Evolutionary conservation across 2,888 invertebrate species (phyloP), one percentile per base, ranked within the genome.

Genomic region (Aromia moschata): DNA sequence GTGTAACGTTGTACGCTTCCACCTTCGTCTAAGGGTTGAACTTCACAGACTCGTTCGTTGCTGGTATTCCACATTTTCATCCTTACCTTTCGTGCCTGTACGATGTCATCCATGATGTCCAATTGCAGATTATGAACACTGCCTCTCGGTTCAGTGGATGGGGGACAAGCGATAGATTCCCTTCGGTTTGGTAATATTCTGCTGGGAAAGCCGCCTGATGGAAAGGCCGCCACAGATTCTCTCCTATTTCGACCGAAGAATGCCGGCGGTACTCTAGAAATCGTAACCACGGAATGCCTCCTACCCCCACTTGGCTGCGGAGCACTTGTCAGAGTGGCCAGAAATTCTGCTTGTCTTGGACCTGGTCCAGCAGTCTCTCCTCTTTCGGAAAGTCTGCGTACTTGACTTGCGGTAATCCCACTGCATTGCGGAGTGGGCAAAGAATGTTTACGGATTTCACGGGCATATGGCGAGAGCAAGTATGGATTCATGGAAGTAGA

Each of bases 101-200:
- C 90, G 62, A 93, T 93, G 74, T 93, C 92, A 72, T 93, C 93
- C 93, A 93, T 93, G 67, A 93, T 93, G 75, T 93, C 93, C 70
- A 93, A 81, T 76, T 92, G 92, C 4, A 93, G 83, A 75, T 93
- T 93, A 78, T 93, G 93, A 37, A 90, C 88, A 79, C 92, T 92
- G 53, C 92, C 85, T 80, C 37, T 88, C 83, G 72, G 90, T 90
- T 46, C 89, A 89, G 37, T 91, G 87, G 44, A 92, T 88, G 46
- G 91, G 89, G 76, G 4, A 83, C 82, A 43, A 84, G 75, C 60
- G 77, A 78, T 36, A 77, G 69, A 52, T 41, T 52, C 52, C 10
- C 52, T 40, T 55, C 80, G 68, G 49, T 75, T 74, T 2, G 79
- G 77, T 47, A 81, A 69, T 17, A 81, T 69, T 44, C 84, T 77